A percentile compares a stretch with the other conserved stretches of the same genome.
phyloP scores from a whole-genome alignment of 2,113 vertebrate species.

The Catharus minimus region DNA sequence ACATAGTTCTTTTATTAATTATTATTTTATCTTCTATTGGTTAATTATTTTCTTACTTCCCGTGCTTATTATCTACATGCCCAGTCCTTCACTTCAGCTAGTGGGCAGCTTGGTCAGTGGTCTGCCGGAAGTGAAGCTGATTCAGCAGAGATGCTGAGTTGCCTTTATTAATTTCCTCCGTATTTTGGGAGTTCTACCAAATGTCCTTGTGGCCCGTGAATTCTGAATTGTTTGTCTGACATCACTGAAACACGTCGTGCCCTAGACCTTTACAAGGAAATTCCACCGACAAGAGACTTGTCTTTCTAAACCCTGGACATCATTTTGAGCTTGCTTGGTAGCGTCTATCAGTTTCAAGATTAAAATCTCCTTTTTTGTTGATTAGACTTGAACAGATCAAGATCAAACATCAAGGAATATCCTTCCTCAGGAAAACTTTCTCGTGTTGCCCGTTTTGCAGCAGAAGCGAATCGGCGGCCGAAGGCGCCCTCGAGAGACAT shows the following conservation, averaged over 20 bases:
- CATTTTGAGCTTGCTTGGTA: background rate
- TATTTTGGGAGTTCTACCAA: background rate
- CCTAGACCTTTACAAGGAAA: background rate
- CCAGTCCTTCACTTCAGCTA: background rate
- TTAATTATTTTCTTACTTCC: background rate
- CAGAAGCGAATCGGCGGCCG: fast-evolving
- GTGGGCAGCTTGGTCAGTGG: background rate
- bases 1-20: background rate
- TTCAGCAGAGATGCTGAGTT: background rate
- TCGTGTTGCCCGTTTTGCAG: fast-evolving
- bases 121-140: fast-evolving
- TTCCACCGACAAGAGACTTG: background rate
- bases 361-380: background rate
- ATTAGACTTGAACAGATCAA: background rate
- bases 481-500: fast-evolving
- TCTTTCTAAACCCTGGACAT: background rate
- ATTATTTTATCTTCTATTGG: no score
- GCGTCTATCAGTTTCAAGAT: background rate
- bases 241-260: background rate
- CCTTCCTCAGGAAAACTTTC: no score
- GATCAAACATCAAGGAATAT: no score
- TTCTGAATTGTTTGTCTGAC: background rate
- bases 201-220: background rate
- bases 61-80: background rate
- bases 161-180: background rate